phyloP scores from a whole-genome alignment of 2,797 vertebrate species.

The Eupleurogrammus muticus region DNA sequence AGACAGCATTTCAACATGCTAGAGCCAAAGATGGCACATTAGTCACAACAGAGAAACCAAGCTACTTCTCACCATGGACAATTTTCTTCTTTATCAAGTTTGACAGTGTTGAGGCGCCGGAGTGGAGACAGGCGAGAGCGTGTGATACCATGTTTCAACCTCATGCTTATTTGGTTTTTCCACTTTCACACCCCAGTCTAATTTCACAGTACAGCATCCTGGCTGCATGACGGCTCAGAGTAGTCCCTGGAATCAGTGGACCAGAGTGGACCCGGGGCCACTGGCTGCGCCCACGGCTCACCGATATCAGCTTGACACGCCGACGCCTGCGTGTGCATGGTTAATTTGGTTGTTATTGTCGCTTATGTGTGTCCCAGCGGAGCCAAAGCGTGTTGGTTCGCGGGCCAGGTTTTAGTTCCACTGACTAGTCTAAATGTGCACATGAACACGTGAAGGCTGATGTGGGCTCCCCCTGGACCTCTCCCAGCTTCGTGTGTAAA shows the following conservation, averaged over 20 bases:
- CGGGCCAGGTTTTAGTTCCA: slow-evolving; percentile 77
- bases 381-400: slow-evolving; percentile 59
- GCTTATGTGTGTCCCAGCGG: slow-evolving; percentile 66
- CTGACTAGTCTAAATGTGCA: slow-evolving; percentile 76
- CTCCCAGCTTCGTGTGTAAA: slow-evolving; percentile 47
- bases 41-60: slow-evolving; percentile 57
- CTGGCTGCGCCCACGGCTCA: slow-evolving; percentile 56
- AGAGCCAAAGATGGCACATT: slow-evolving; percentile 50
- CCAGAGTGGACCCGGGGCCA: slow-evolving; percentile 69
- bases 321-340: slow-evolving; percentile 64
- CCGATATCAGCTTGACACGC: slow-evolving; percentile 49
- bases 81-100: slow-evolving; percentile 64
- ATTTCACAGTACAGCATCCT: slow-evolving; percentile 74
- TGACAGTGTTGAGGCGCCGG: slow-evolving; percentile 57
- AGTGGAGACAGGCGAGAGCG: slow-evolving; percentile 59
- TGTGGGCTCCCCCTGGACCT: slow-evolving; percentile 61
- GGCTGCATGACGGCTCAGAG: slow-evolving; percentile 61
- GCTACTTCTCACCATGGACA: slow-evolving; percentile 51
- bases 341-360: slow-evolving; percentile 75
- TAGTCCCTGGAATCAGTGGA: slow-evolving; percentile 74
- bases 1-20: slow-evolving; percentile 29
- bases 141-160: slow-evolving; percentile 59
- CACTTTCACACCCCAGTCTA: slow-evolving; percentile 76
- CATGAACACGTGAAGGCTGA: slow-evolving; percentile 66
- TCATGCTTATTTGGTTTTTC: slow-evolving; percentile 79